A percentile compares a stretch with the other conserved stretches of the same genome.
These are phyloP conservation scores for Papilio machaon DNA, from an alignment of 1,140 invertebrate species.

Conservation along the genomic window DNA sequence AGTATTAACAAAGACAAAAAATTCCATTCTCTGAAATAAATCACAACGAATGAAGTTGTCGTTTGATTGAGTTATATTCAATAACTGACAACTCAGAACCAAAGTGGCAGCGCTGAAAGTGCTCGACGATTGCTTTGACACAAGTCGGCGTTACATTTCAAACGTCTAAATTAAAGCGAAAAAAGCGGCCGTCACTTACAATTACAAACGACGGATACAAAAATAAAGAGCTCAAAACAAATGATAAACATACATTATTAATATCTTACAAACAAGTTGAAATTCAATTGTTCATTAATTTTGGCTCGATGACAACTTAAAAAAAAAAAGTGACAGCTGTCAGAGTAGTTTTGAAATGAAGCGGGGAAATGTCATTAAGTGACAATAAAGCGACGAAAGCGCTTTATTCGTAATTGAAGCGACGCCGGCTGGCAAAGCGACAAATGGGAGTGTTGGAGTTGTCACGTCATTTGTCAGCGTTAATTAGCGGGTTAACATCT, in stretches of 20 bases:
- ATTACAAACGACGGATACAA: conserved; percentile 50
- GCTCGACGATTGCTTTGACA: conserved; percentile 28
- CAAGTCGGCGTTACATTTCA: conserved; percentile 41
- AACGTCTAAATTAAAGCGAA: conserved; percentile 56
- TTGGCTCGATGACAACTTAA: not conserved
- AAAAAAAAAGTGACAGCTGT: conserved; percentile 19
- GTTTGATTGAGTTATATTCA: conserved; percentile 1
- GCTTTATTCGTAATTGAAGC: not conserved
- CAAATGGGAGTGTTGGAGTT: conserved; percentile 52
- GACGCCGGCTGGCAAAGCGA: conserved; percentile 42
- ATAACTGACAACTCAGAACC: not conserved
- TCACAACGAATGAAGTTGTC: not conserved
- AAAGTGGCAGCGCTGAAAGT: conserved; percentile 39
- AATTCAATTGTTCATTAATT: conserved; percentile 3
- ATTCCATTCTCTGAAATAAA: not conserved
- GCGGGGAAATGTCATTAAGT: conserved; percentile 8
- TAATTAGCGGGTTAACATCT: conserved; percentile 50
- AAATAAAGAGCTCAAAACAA: conserved; percentile 15
- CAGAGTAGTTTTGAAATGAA: not conserved
- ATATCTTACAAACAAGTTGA: not conserved
- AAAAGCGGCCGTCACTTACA: conserved; percentile 50
- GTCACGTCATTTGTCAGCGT: conserved; percentile 62
- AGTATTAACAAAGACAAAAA: not conserved
- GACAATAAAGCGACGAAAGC: conserved; percentile 19
- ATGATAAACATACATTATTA: not conserved